Percentiles rank a stretch among this genome's conserved stretches.
Evolutionary conservation across 2,113 vertebrate genomes (phyloP).

Genomic region (Microcebus tavaratra): DNA sequence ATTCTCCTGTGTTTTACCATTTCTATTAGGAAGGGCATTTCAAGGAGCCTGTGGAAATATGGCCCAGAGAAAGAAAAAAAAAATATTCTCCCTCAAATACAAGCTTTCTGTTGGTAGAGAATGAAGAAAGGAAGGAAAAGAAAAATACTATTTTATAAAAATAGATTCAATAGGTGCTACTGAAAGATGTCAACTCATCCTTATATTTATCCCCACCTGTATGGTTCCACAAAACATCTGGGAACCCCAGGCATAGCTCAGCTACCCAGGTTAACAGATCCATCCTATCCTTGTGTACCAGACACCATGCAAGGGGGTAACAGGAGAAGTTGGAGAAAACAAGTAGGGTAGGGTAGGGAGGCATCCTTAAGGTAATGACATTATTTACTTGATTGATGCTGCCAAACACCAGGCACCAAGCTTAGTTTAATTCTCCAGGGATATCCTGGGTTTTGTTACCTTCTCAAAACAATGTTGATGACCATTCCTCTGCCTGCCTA

Average conservation of each 20-base stretch:
- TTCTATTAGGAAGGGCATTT: slow-evolving; percentile 48
- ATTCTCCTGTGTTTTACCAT: slow-evolving; percentile 38
- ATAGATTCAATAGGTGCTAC: background rate
- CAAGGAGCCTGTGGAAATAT: background rate
- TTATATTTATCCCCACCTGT: background rate
- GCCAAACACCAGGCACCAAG: background rate
- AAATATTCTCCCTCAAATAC: slow-evolving; percentile 1
- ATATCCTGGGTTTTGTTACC: background rate
- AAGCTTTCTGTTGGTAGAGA: background rate
- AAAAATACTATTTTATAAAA: background rate
- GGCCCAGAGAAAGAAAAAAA: background rate
- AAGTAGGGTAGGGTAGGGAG: background rate
- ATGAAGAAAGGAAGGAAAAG: background rate
- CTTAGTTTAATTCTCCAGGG: background rate
- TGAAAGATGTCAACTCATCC: background rate
- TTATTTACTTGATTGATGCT: background rate
- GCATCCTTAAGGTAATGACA: background rate
- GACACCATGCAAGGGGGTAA: background rate
- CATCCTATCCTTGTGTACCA: background rate
- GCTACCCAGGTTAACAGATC: background rate
- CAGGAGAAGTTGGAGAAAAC: background rate
- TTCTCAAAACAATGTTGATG: slow-evolving; percentile 48
- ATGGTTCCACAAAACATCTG: background rate
- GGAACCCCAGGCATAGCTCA: background rate
- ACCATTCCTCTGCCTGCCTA: background rate